Conservation (phyloP, 2,888 invertebrate species). For the Lymantria dispar region DNA sequence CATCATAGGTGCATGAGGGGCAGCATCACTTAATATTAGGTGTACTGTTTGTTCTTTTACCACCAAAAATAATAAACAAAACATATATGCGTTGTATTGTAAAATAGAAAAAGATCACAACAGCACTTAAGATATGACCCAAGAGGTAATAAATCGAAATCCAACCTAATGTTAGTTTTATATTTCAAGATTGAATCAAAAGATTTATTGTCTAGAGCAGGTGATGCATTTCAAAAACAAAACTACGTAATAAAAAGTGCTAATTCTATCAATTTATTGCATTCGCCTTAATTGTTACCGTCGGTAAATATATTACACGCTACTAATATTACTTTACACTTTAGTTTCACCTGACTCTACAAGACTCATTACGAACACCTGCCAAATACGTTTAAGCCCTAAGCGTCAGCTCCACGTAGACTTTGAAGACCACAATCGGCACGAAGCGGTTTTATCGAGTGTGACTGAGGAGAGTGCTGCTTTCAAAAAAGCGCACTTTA, state of each 20-base stretch:
- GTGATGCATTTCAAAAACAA: too few species aligned
- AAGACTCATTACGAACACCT: constrained; percentile 1
- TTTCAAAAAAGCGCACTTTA: constrained; percentile 77
- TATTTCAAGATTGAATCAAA: too few species aligned
- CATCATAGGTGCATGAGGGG: too few species aligned
- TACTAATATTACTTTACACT: not conserved
- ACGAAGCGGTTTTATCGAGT: constrained; percentile 77
- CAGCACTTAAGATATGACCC: too few species aligned
- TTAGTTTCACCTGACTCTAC: constrained; percentile 1
- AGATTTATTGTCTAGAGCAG: too few species aligned
- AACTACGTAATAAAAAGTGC: not conserved
- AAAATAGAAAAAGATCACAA: too few species aligned
- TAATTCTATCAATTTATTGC: not conserved
- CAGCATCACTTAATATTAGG: too few species aligned
- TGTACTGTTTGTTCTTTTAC: too few species aligned
- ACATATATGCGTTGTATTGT: too few species aligned
- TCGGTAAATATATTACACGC: not conserved
- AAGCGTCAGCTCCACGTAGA: constrained; percentile 39
- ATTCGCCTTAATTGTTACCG: not conserved
- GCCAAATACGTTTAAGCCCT: constrained; percentile 21
- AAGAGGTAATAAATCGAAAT: too few species aligned
- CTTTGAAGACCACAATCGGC: constrained; percentile 64
- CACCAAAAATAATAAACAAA: too few species aligned
- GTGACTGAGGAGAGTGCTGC: constrained; percentile 71
- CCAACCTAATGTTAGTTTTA: too few species aligned